A percentile compares a stretch with the other conserved stretches of the same genome.
phyloP scores from a whole-genome alignment of 2,888 invertebrate species.

The Odontothrips loti region DNA sequence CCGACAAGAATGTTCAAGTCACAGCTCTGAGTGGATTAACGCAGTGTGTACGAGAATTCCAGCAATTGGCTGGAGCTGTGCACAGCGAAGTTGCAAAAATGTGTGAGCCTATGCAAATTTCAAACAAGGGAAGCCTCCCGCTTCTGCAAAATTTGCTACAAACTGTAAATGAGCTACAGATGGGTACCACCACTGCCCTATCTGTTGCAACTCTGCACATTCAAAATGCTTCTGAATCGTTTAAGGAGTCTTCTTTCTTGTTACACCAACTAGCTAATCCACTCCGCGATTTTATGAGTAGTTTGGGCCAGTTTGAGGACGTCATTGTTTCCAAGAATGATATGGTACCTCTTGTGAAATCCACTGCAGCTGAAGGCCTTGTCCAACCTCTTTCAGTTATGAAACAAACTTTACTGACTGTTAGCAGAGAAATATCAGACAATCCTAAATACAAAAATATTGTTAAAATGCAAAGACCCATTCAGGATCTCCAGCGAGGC shows the following conservation, averaged over 20 bases:
- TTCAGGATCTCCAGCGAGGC: conserved; percentile 40
- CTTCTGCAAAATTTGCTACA: neutral
- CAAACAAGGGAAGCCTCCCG: neutral
- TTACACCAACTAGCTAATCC: neutral
- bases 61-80: neutral
- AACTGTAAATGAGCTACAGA: neutral
- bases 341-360: neutral
- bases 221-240: neutral
- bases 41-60: neutral
- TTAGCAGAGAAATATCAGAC: conserved; percentile 35
- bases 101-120: conserved; percentile 1
- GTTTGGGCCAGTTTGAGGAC: neutral
- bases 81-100: neutral
- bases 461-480: conserved; percentile 39
- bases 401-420: conserved; percentile 38
- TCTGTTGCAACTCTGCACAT: neutral
- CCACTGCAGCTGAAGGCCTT: neutral
- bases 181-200: neutral
- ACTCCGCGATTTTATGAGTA: neutral
- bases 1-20: neutral
- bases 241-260: neutral
- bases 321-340: neutral
- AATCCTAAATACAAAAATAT: neutral
- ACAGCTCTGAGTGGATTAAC: neutral
- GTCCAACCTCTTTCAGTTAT: conserved; percentile 29